Evolutionary conservation across 1,140 invertebrate genomes (phyloP).

Genomic region (Homarus americanus): DNA sequence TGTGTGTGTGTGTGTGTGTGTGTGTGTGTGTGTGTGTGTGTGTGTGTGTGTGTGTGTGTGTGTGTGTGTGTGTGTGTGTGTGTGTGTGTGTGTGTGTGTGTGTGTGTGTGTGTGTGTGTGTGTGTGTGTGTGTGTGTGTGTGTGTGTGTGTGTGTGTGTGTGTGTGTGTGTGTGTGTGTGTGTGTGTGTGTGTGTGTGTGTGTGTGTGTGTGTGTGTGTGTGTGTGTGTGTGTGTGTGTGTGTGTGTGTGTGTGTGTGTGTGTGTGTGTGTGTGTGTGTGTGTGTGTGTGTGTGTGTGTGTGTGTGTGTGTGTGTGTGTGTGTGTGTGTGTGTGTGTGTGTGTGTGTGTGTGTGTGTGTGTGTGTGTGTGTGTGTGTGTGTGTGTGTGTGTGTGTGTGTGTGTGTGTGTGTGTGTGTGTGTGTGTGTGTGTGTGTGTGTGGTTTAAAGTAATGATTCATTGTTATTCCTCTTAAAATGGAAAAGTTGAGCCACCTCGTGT

Average conservation of each 20-base stretch:
- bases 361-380: not conserved
- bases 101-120: not conserved
- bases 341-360: not conserved
- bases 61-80: slow-evolving; percentile 3
- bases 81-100: not conserved
- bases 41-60: not conserved
- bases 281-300: slow-evolving; percentile 3
- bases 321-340: not conserved
- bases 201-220: slow-evolving; percentile 3
- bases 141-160: not conserved
- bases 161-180: not conserved
- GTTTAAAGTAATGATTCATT: no score
- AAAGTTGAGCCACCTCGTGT: no score
- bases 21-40: not conserved
- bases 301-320: slow-evolving; percentile 3
- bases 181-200: slow-evolving; percentile 3
- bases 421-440: not conserved
- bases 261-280: not conserved
- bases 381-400: not conserved
- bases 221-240: not conserved
- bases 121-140: not conserved
- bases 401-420: slow-evolving; percentile 3
- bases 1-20: slow-evolving; percentile 3
- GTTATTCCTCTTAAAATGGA: no score
- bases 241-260: not conserved